Evolutionary conservation across 2,113 vertebrate genomes (phyloP), one percentile per base, ranked within the genome.

Genomic region (Rhinogobius similis): DNA sequence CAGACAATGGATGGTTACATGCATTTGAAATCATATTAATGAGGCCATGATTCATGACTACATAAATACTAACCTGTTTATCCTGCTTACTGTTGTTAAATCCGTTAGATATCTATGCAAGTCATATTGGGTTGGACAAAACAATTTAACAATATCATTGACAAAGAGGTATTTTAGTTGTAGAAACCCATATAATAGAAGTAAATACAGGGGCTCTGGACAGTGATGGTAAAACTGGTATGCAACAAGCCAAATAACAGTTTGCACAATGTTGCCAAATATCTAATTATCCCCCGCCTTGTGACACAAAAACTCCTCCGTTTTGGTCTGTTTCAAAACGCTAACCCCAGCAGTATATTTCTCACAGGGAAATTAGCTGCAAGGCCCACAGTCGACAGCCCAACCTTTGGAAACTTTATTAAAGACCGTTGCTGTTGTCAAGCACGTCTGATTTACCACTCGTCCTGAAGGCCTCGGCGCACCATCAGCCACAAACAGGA

Each of bases 391-490:
- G 78, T 67, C 75, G 65, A 78, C 77, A 62, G 61, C 68, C 8
- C 44, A 82, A 73, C 82, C 77, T 80, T 87, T 62, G 74, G 21
- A 76, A 67, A 73, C 69, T 72, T 88, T 86, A 89, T 89, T 86
- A 88, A 79, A 90, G 88, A 84, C 79, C 86, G 78, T 70, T 73
- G 46, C 61, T 58, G 69, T n/a, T 67, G 75, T 86, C 84, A 86
- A 16, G 68, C 39, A 50, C 43, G 62, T 65, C 69, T 90, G 87
- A 90, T 91, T 91, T 90, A 90, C 73, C 80, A 67, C 77, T 86
- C 66, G 85, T 82, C 81, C 77, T 73, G 72, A 67, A 74, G 79
- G 76, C 75, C 75, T 67, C 53, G 74, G 32, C 32, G 67, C 76
- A 70, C 61, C 69, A 43, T 72, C 16, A 26, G 79, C 84, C 88